These are phyloP conservation scores for Bovichtus diacanthus DNA, from an alignment of 2,797 vertebrate genomes.

Conservation along the genomic window DNA sequence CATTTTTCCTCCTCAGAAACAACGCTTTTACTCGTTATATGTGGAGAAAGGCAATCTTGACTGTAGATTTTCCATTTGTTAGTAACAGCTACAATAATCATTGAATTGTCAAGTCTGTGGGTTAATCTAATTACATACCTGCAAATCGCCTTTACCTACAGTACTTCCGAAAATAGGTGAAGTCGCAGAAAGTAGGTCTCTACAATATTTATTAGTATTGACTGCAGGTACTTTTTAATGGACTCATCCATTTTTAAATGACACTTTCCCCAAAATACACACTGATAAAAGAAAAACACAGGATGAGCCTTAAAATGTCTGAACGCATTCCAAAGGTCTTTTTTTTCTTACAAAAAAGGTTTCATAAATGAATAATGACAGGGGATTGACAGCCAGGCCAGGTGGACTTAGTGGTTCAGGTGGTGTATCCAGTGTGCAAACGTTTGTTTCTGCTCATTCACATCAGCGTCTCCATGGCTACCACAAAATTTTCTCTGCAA, in stretches of 20 bases:
- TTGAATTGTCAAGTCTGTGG: neutral
- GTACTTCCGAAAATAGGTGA: slow-evolving; percentile 35
- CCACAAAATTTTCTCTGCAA: neutral
- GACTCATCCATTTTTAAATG: slow-evolving; percentile 76
- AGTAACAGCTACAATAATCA: neutral
- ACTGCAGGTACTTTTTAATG: slow-evolving; percentile 64
- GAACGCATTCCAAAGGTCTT: slow-evolving; percentile 60
- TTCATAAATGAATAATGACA: slow-evolving; percentile 71
- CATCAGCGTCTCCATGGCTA: neutral
- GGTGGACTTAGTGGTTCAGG: slow-evolving; percentile 5
- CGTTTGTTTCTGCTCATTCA: slow-evolving; percentile 17
- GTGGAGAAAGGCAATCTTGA: too few species aligned
- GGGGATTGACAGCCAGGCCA: slow-evolving; percentile 4
- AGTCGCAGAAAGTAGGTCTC: slow-evolving; percentile 34
- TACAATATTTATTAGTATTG: slow-evolving; percentile 69
- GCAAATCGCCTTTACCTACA: slow-evolving; percentile 26
- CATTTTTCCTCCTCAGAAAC: neutral
- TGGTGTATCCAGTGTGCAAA: neutral
- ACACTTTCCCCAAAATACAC: slow-evolving; percentile 51
- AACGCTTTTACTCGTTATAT: neutral
- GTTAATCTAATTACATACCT: slow-evolving; percentile 23
- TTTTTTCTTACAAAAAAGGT: slow-evolving; percentile 39
- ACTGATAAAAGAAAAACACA: slow-evolving; percentile 22
- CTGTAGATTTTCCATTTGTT: neutral
- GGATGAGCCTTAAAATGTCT: slow-evolving; percentile 39